phyloP scores from a whole-genome alignment of 2,888 invertebrate genomes.

The Chrysolina oricalcia region DNA sequence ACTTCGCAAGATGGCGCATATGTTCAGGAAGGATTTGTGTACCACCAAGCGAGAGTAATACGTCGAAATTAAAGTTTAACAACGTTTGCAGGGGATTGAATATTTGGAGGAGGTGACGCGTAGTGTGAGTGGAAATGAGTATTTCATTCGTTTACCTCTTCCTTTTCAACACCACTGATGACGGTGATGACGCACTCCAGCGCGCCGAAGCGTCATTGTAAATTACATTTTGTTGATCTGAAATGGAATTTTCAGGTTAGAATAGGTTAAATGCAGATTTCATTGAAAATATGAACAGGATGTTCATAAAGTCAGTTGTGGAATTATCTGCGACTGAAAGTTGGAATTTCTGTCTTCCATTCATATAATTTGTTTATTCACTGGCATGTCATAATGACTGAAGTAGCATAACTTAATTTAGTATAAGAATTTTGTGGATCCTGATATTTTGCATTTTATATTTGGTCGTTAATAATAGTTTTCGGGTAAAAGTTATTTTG shows the following conservation, averaged over 20 bases:
- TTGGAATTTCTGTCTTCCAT: no score
- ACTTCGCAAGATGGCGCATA: slow-evolving; percentile 18
- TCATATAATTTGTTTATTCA: no score
- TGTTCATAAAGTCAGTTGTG: no score
- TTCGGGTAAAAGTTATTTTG: no score
- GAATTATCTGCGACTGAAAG: no score
- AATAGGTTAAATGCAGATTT: neutral
- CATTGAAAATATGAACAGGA: neutral
- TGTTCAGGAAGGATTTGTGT: slow-evolving; percentile 14
- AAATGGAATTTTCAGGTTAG: neutral
- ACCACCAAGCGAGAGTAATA: slow-evolving; percentile 3
- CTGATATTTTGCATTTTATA: no score
- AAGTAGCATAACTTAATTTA: no score
- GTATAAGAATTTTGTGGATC: no score
- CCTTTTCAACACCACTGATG: neutral
- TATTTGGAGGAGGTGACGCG: slow-evolving; percentile 18
- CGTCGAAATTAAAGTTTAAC: slow-evolving; percentile 27
- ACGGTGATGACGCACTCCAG: neutral
- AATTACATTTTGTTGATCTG: neutral
- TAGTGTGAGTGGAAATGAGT: slow-evolving; percentile 3
- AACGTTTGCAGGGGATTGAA: slow-evolving; percentile 25
- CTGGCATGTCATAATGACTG: no score
- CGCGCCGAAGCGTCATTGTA: neutral
- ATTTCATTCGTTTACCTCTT: neutral
- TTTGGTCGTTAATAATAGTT: no score